These are phyloP conservation scores for Oikopleura albicans DNA, from an alignment of 23 tunicate species.

Conservation along the genomic window DNA sequence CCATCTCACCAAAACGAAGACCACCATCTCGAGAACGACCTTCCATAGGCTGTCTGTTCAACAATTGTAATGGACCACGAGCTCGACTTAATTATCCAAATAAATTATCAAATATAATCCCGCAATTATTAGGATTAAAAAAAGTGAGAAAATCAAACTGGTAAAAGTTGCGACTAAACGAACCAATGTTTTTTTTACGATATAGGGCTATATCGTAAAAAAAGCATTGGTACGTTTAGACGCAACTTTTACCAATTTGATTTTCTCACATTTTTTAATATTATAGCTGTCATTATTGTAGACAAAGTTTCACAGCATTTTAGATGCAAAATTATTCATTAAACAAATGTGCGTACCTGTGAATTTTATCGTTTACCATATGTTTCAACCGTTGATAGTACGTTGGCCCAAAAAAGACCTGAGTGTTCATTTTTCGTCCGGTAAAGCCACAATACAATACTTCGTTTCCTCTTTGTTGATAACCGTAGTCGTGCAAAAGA, in stretches of 20 bases:
- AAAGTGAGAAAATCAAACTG: too few relatives aligned
- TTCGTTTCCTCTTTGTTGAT: constrained; percentile 97
- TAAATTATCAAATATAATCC: neutral
- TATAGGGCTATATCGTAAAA: too few relatives aligned
- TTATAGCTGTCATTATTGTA: too few relatives aligned
- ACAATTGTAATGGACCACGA: constrained; percentile 80
- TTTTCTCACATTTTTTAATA: too few relatives aligned
- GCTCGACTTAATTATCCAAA: constrained; percentile 33
- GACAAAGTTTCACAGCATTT: too few relatives aligned
- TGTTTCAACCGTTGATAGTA: constrained; percentile 93
- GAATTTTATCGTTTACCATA: constrained; percentile 98
- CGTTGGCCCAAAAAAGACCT: constrained; percentile 89
- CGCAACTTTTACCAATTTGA: too few relatives aligned
- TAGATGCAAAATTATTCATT: too few relatives aligned
- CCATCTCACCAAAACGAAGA: constrained; percentile 97
- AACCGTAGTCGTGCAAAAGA: constrained; percentile 79
- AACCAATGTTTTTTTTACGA: too few relatives aligned
- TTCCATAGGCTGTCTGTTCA: constrained; percentile 98
- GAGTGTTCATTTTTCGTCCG: constrained; percentile 83
- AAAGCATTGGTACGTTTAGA: too few relatives aligned
- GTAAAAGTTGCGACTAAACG: too few relatives aligned
- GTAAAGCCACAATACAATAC: constrained; percentile 91
- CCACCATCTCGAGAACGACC: constrained; percentile 99
- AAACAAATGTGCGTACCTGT: constrained; percentile 17
- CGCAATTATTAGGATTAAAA: too few relatives aligned